Evolutionary conservation across 1,140 invertebrate genomes (phyloP), one percentile per base, ranked within the genome.

Genomic region (Leucophenga varia): DNA sequence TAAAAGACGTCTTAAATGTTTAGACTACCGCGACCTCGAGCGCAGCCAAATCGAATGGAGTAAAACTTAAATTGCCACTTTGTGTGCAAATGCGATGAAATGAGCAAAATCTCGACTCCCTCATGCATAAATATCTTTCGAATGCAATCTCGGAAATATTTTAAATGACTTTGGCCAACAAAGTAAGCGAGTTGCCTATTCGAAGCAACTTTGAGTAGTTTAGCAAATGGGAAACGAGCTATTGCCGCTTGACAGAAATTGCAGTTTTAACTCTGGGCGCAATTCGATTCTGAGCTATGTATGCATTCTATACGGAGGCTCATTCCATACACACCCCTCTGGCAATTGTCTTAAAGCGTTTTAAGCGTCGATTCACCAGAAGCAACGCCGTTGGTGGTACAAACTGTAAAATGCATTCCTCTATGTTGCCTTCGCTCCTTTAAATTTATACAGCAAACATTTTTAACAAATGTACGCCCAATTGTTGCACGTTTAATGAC

Each of bases 401-500:
- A 48, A 47, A 43, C 41, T 41, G 40, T 28, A 32, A 40, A 45
- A 25, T 25, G 22, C 22, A 25, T 6, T 30, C 21, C n/a, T 12
- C 28, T 48, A n/a, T n/a, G n/a, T n/a, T n/a, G n/a, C n/a, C n/a
- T n/a, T n/a, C n/a, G n/a, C n/a, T n/a, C n/a, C n/a, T n/a, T n/a
- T n/a, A n/a, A n/a, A n/a, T n/a, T n/a, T n/a, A n/a, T n/a, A n/a
- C n/a, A n/a, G 28, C 54, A 30, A 48, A 43, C 52, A 12, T 7
- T 34, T 43, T 56, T 57, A 67, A 63, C 56, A 55, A 72, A 69
- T 68, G 68, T 61, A 71, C 69, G 69, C 68, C 68, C 68, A 72
- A 72, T 69, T 72, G 68, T 72, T 72, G 69, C 69, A 72, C 69
- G 67, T 72, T 55, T 59, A 61, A 61, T 55, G 64, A 59, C 64